Percentiles rank a stretch among this genome's conserved stretches.
phyloP scores from a whole-genome alignment of 2,888 invertebrate species.

The Pristionchus maxplancki region DNA sequence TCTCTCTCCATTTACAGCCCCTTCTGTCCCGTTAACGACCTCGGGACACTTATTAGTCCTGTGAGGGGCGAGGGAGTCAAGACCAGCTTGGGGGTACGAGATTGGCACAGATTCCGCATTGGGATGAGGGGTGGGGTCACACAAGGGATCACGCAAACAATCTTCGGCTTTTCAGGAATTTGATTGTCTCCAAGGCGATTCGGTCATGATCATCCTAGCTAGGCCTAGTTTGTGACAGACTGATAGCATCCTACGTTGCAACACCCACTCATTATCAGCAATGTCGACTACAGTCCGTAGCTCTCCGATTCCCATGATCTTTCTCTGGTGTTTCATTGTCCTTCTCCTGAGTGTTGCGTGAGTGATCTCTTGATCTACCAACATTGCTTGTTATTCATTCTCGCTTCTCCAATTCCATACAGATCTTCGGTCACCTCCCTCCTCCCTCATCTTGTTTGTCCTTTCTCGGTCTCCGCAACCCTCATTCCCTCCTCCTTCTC shows the following conservation, averaged over 20 bases:
- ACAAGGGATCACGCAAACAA: background rate
- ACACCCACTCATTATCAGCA: background rate
- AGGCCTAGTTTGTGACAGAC: background rate
- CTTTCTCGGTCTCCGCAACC: constrained; percentile 24
- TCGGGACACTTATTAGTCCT: constrained; percentile 14
- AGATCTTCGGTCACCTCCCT: constrained; percentile 37
- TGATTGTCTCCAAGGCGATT: background rate
- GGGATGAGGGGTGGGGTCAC: background rate
- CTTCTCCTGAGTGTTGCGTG: background rate
- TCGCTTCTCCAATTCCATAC: constrained; percentile 28
- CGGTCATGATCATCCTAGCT: background rate
- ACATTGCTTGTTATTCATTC: background rate
- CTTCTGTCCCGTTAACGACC: too few species aligned
- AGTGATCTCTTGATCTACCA: background rate
- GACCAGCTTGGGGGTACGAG: background rate
- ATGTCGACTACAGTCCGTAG: background rate
- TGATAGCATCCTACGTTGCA: background rate
- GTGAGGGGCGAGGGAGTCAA: background rate
- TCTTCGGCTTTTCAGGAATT: background rate
- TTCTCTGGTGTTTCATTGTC: background rate
- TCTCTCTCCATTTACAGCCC: constrained; percentile 27
- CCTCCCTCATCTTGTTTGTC: constrained; percentile 24
- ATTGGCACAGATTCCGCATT: background rate
- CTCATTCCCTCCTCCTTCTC: background rate
- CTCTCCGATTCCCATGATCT: background rate